A percentile compares a stretch with the other conserved stretches of the same genome.
Evolutionary conservation across 2,797 vertebrate genomes (phyloP).

Genomic region (Rousettus madagascariensis): DNA sequence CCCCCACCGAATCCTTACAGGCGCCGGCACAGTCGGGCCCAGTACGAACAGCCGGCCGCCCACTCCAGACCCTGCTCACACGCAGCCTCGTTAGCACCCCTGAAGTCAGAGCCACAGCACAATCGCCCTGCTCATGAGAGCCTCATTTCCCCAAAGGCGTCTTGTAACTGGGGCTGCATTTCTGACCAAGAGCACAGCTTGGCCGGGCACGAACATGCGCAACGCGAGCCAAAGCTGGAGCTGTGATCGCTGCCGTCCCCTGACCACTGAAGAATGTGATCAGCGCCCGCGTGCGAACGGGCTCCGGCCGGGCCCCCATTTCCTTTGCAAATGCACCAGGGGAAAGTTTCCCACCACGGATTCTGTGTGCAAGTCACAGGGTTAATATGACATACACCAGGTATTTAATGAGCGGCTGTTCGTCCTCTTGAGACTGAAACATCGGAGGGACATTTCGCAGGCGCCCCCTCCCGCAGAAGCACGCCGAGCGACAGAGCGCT

Average conservation of each 20-base stretch:
- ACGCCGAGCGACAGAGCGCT: too few relatives aligned
- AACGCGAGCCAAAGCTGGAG: neutral
- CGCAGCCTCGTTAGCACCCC: neutral
- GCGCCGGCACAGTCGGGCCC: neutral
- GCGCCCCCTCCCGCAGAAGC: neutral
- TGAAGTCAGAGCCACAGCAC: neutral
- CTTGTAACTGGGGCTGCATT: neutral
- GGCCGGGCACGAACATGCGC: neutral
- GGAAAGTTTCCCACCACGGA: neutral
- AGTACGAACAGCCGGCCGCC: accelerated
- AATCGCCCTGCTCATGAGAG: neutral
- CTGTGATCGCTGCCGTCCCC: neutral
- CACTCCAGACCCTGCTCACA: too few relatives aligned
- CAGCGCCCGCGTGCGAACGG: neutral
- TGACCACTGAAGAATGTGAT: neutral
- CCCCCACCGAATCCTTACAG: neutral
- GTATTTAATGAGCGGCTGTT: neutral
- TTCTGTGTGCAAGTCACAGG: neutral
- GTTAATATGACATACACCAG: neutral
- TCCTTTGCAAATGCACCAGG: neutral
- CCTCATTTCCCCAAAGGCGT: neutral
- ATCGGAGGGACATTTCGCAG: neutral
- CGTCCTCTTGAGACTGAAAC: neutral
- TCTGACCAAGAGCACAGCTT: neutral
- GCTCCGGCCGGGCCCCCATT: neutral